Conservation (phyloP, 2,888 invertebrate genomes). For the Tinea trinotella region DNA sequence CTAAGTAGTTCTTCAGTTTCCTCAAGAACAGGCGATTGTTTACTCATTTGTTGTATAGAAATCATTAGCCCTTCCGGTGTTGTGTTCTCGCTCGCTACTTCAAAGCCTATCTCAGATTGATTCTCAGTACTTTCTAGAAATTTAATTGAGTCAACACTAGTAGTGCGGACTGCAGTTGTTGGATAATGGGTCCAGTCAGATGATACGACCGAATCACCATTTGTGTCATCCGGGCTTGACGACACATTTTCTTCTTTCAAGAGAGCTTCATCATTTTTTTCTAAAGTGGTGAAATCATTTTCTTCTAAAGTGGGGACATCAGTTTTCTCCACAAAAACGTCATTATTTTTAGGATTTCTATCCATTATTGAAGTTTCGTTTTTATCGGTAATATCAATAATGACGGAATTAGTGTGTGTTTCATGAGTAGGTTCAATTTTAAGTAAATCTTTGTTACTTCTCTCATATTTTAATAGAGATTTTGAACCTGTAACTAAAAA, state of each 20-base stretch:
- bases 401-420: background rate
- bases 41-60: constrained; percentile 39
- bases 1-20: constrained; percentile 36
- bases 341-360: too few relatives aligned
- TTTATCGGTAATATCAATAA: background rate
- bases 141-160: background rate
- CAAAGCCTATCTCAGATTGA: background rate
- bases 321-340: too few relatives aligned
- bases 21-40: constrained; percentile 37
- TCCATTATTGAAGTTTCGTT: too few relatives aligned
- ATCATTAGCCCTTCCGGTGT: constrained; percentile 31
- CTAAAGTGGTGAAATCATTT: background rate
- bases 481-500: background rate
- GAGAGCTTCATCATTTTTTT: background rate
- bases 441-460: background rate
- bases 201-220: background rate
- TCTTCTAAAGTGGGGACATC: background rate
- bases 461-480: background rate
- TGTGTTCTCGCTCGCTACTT: constrained; percentile 24
- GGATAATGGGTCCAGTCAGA: background rate
- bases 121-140: background rate
- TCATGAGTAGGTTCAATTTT: background rate
- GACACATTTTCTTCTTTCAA: background rate
- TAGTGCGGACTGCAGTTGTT: background rate
- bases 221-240: background rate